A percentile compares a stretch with the other conserved stretches of the same genome.
Evolutionary conservation across 1,140 invertebrate species (phyloP).

Genomic region (Calliphora vicina): DNA sequence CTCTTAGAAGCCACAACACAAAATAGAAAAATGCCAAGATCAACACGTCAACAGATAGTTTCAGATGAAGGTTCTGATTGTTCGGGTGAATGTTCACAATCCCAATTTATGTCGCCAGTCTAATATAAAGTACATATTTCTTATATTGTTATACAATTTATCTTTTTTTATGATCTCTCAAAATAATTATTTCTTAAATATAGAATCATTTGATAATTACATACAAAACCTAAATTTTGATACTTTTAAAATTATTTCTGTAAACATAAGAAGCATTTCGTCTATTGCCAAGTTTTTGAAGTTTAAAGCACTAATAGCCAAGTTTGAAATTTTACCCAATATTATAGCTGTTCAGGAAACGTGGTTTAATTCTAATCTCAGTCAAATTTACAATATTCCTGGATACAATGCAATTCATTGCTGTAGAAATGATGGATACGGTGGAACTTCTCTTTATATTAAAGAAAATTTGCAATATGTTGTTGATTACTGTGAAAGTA

Average conservation of each 20-base stretch:
- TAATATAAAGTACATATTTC: neutral
- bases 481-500: no score
- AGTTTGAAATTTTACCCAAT: neutral
- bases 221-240: neutral
- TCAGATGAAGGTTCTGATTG: neutral
- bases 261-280: neutral
- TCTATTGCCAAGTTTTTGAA: neutral
- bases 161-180: neutral
- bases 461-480: neutral
- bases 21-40: neutral
- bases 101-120: neutral
- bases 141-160: neutral
- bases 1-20: neutral
- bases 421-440: neutral
- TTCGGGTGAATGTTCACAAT: neutral
- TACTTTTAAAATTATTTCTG: neutral
- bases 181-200: neutral
- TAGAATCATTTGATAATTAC: neutral
- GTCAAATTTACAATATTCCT: no score
- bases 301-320: neutral
- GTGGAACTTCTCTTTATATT: neutral
- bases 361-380: neutral
- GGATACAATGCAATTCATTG: neutral
- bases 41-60: neutral
- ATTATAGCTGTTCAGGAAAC: neutral